Percentiles rank a stretch among this genome's conserved stretches.
Evolutionary conservation across 2,888 invertebrate species (phyloP).

Genomic region (Gandaritis pyraliata): DNA sequence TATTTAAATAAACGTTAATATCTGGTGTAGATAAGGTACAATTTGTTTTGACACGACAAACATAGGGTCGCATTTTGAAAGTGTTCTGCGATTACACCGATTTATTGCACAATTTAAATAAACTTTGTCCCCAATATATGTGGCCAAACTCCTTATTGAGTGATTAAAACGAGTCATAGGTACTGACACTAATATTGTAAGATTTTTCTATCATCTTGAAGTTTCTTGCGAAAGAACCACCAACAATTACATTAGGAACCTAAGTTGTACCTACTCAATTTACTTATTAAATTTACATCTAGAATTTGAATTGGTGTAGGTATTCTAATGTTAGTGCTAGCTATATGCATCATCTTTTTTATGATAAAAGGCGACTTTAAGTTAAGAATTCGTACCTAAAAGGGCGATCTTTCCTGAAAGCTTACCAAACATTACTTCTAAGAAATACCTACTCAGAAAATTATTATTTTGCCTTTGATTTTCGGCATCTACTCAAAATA

Average conservation of each 20-base stretch:
- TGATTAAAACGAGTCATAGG: neutral
- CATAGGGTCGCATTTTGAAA: neutral
- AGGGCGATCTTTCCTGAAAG: neutral
- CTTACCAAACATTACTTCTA: constrained; percentile 3
- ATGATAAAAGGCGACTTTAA: no score
- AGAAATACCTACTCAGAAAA: neutral
- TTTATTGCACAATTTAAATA: neutral
- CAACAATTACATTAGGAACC: no score
- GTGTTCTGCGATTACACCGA: neutral
- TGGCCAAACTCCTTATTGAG: neutral
- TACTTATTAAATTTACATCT: no score
- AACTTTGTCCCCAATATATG: neutral
- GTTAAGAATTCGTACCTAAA: neutral
- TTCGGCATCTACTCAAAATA: neutral
- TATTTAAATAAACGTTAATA: no score
- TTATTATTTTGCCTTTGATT: neutral
- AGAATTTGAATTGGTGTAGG: no score
- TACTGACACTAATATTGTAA: no score
- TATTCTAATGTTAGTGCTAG: no score
- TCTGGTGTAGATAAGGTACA: no score
- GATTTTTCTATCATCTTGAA: no score
- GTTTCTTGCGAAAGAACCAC: no score
- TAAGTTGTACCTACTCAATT: no score
- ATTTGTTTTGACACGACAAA: neutral
- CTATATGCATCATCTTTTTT: no score